phyloP scores from a whole-genome alignment of 2,888 invertebrate genomes.

The Digitonthophagus gazella region DNA sequence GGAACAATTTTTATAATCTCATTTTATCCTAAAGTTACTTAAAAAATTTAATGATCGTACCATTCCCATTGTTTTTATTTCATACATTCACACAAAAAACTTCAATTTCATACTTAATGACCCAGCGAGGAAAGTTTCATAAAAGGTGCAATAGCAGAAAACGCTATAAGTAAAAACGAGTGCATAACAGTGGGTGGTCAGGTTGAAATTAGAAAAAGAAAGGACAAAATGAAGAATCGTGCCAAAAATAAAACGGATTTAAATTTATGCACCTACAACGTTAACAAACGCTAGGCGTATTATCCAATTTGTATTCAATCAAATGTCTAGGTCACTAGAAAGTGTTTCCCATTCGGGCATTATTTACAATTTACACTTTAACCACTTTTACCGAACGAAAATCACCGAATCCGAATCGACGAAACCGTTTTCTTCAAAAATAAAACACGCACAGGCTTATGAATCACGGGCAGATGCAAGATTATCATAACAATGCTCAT shows the following conservation, averaged over 20 bases:
- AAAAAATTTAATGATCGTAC: too few species aligned
- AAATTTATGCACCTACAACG: constrained; percentile 19
- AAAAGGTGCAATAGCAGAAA: constrained; percentile 16
- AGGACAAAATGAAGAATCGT: constrained; percentile 4
- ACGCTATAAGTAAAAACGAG: constrained; percentile 29
- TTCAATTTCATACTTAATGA: constrained; percentile 6
- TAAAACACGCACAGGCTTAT: constrained; percentile 23
- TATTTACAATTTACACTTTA: constrained; percentile 8
- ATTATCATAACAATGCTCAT: constrained; percentile 25
- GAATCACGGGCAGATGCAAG: constrained; percentile 28
- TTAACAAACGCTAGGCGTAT: constrained; percentile 18
- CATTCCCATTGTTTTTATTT: too few species aligned
- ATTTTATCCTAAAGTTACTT: too few species aligned
- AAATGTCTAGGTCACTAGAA: constrained; percentile 29
- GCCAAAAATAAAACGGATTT: constrained; percentile 17
- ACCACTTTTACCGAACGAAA: too few species aligned
- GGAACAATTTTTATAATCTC: too few species aligned
- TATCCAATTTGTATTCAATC: constrained; percentile 30
- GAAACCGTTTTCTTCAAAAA: background rate
- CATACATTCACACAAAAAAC: too few species aligned
- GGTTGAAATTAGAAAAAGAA: background rate
- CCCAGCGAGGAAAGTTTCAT: background rate
- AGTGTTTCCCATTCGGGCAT: constrained; percentile 18
- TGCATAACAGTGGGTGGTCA: constrained; percentile 2
- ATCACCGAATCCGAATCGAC: too few species aligned